A percentile compares a stretch with the other conserved stretches of the same genome.
Evolutionary conservation across 1,140 invertebrate species (phyloP).

Genomic region (Aleiodes sp.): DNA sequence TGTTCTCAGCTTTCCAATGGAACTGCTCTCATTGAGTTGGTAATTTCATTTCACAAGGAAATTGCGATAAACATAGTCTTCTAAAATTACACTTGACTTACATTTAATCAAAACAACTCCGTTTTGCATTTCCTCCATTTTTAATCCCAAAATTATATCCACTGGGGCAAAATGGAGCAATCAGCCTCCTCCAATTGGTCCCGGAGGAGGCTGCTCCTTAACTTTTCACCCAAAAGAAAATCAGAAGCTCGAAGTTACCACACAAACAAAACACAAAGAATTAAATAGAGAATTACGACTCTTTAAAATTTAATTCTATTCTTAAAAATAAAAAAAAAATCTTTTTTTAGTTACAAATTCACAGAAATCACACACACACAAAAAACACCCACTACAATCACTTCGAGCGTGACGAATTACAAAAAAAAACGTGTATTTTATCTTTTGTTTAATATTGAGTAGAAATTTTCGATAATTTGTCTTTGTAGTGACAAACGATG

Average conservation of each 20-base stretch:
- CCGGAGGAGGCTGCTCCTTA: constrained; percentile 21
- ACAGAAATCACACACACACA: too few species aligned
- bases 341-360: too few species aligned
- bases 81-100: constrained; percentile 49
- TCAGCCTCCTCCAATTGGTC: constrained; percentile 10
- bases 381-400: too few species aligned
- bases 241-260: neutral
- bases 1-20: too few species aligned
- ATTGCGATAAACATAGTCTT: neutral
- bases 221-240: neutral
- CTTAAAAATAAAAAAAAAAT: too few species aligned
- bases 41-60: neutral
- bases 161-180: neutral
- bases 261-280: neutral
- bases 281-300: too few species aligned
- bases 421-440: too few species aligned
- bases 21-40: too few species aligned
- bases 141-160: neutral
- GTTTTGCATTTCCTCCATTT: constrained; percentile 63
- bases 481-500: too few species aligned
- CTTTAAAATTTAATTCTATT: too few species aligned
- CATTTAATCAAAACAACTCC: constrained; percentile 66
- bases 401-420: too few species aligned
- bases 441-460: neutral
- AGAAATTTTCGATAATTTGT: neutral